phyloP scores from a whole-genome alignment of 2,797 vertebrate genomes.

The Sciaenops ocellatus region DNA sequence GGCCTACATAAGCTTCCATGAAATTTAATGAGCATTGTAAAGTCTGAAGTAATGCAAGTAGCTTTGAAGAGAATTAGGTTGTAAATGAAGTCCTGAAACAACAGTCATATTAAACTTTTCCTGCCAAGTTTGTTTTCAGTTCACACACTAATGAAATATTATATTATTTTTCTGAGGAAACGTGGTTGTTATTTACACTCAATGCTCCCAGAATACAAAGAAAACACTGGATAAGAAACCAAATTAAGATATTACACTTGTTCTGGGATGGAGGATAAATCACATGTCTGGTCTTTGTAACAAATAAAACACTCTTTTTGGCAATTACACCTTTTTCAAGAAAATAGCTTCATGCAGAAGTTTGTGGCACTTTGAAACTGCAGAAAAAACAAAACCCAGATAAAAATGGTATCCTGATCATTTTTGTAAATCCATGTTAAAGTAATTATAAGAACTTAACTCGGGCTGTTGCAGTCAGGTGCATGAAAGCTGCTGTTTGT shows the following conservation, averaged over 20 bases:
- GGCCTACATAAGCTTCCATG: conserved; percentile 81
- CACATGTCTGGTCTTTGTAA: background rate
- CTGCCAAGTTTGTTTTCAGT: conserved; percentile 48
- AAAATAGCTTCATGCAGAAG: background rate
- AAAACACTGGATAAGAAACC: background rate
- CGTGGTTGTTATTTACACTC: conserved; percentile 15
- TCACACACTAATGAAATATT: conserved; percentile 44
- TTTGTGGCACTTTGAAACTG: background rate
- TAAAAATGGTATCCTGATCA: background rate
- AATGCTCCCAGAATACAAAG: background rate
- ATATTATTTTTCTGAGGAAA: background rate
- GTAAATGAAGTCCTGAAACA: conserved; percentile 71
- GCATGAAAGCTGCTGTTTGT: conserved; percentile 30
- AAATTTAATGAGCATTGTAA: conserved; percentile 84
- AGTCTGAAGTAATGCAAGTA: conserved; percentile 63
- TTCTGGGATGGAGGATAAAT: background rate
- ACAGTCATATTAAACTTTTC: conserved; percentile 50
- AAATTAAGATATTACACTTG: background rate
- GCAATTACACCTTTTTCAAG: background rate
- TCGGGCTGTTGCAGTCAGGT: conserved; percentile 1
- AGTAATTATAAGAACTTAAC: background rate
- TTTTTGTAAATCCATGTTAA: conserved; percentile 17
- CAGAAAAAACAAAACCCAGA: background rate
- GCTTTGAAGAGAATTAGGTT: conserved; percentile 60
- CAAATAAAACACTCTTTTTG: background rate